These are phyloP conservation scores for Propithecus deckenii DNA, from an alignment of 2,797 vertebrate species.

Conservation along the genomic window DNA sequence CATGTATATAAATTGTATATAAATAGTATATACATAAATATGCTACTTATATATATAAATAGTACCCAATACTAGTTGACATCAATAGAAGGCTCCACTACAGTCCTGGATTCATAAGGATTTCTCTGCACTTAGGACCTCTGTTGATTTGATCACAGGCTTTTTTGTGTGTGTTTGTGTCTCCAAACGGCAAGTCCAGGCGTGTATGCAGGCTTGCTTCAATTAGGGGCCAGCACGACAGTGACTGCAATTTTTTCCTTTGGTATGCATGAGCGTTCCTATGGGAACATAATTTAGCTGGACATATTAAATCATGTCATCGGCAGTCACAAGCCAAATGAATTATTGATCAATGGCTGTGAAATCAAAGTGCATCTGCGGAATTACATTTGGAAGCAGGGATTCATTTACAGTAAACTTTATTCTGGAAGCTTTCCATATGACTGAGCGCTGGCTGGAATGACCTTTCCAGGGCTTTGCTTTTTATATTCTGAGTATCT, in stretches of 20 bases:
- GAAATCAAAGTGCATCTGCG: constrained; percentile 62
- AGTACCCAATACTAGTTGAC: neutral
- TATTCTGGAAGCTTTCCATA: neutral
- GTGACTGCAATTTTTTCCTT: constrained; percentile 12
- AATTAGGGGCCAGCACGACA: rapidly evolving
- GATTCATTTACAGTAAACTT: neutral
- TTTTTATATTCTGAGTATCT: neutral
- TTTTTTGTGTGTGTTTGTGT: neutral
- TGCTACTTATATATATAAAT: neutral
- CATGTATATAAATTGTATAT: neutral
- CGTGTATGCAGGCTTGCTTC: neutral
- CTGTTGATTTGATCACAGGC: neutral
- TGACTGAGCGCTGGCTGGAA: neutral
- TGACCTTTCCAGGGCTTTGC: neutral
- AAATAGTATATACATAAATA: too few relatives aligned
- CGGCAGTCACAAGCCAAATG: constrained; percentile 34
- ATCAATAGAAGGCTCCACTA: too few relatives aligned
- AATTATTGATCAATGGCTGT: constrained; percentile 72
- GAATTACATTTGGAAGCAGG: constrained; percentile 22
- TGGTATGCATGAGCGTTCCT: constrained; percentile 15
- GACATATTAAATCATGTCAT: constrained; percentile 71
- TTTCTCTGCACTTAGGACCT: neutral
- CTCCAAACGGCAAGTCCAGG: neutral
- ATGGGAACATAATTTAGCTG: constrained; percentile 46
- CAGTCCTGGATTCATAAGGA: too few relatives aligned